Base-by-base conservation (phyloP, 2,797 vertebrate species). In the Artibeus lituratus region DNA sequence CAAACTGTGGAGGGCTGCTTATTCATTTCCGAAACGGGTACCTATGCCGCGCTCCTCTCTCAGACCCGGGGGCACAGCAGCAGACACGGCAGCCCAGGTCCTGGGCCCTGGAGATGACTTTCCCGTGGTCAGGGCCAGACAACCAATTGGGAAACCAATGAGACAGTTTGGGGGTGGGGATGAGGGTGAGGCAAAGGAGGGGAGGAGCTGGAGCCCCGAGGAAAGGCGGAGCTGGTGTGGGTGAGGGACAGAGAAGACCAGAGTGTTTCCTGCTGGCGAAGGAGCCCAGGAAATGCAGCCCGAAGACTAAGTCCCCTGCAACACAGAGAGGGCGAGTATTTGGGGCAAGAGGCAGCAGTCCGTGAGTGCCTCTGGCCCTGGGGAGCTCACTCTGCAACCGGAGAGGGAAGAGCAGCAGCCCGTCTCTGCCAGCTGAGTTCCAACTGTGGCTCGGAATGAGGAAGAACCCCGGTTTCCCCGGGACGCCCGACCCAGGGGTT, bases 1-100 rank as follows among this genome's bases (percentile, higher is more conserved):
- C 4, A 18, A 44, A 11, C 47, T 11, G 11, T 18, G 2, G 32
- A 19, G 37, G 7, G 24, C 15, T 32, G 47, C 19, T 49, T 5
- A 8, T 42, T 42, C 0, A 0, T 42, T 37, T 29, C 9, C 0
- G 70, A 77, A 32, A 19, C 0, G 2, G 21, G 44, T 57, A 4
- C 18, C 14, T 1, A 0, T 2, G 77, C 21, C 26, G 6, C 6
- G 19, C 26, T 26, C 22, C 39, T 67, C 70, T 44, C 29, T 26
- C 4, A 59, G 55, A 21, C 22, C 24, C 26, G 65, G 22, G 35
- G 44, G 10, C 10, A 7, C 15, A 14, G 55, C 32, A 21, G n/a
- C 16, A 37, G 19, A 9, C 44, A 59, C 1, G 14, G 15, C 55
- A 9, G 90, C 7, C 7, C 32, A 32, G 37, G 69, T 67, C 47